Conservation (phyloP, 2,888 invertebrate species). For the Drosophila koepferae region DNA sequence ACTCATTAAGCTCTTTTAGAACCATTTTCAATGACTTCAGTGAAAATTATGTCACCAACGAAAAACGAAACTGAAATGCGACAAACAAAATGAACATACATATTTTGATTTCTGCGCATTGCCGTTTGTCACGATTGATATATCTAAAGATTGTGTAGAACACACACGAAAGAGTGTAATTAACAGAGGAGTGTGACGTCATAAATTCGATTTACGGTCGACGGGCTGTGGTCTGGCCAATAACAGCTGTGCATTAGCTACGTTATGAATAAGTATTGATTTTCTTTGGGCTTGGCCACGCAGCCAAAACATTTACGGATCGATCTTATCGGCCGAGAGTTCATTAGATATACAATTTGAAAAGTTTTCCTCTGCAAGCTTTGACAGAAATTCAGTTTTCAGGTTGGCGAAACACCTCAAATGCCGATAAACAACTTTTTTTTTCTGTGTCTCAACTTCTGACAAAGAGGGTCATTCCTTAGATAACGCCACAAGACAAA, state of each 20-base stretch:
- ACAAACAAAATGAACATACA: too few species aligned
- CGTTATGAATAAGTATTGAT: not conserved
- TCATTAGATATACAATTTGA: not conserved
- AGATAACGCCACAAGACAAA: slow-evolving; percentile 2
- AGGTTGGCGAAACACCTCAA: not conserved
- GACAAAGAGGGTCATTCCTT: not conserved
- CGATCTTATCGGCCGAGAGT: not conserved
- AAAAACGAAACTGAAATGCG: not conserved
- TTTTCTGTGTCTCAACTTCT: not conserved
- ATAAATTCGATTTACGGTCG: not conserved
- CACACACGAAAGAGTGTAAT: slow-evolving; percentile 12
- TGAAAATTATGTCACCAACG: slow-evolving; percentile 10
- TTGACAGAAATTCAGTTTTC: not conserved
- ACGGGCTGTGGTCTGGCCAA: not conserved
- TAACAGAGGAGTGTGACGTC: slow-evolving; percentile 11
- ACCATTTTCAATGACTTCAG: not conserved
- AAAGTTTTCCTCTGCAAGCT: not conserved
- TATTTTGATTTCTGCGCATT: slow-evolving; percentile 14
- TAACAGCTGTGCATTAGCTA: not conserved
- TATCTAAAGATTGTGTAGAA: slow-evolving; percentile 5
- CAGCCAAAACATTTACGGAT: not conserved
- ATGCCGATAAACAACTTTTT: not conserved
- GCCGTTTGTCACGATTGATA: slow-evolving; percentile 16
- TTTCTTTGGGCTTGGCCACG: not conserved
- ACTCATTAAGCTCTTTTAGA: not conserved